Conservation (phyloP, 2,797 vertebrate genomes). For the Columba guinea region DNA sequence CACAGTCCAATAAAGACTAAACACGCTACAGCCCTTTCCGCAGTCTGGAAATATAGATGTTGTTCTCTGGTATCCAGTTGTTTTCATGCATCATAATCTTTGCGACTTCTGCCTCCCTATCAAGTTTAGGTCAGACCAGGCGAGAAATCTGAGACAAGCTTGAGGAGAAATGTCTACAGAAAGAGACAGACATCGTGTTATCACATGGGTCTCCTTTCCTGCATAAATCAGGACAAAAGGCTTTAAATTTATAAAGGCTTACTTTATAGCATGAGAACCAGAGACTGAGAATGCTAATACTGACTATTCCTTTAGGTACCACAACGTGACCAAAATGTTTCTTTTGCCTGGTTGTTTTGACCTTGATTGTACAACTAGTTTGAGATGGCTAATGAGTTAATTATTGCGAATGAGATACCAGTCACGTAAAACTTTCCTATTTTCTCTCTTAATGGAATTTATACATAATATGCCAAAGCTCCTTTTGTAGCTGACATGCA, state of each 20-base stretch:
- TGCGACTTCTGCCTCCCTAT: not conserved
- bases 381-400: slow-evolving; percentile 52
- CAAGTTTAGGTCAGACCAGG: not conserved
- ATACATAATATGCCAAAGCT: slow-evolving; percentile 49
- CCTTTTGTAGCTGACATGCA: slow-evolving; percentile 42
- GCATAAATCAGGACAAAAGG: not conserved
- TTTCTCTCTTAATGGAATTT: slow-evolving; percentile 60
- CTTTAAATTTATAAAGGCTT: not conserved
- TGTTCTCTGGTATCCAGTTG: not conserved
- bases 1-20: not conserved
- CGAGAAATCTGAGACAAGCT: not conserved
- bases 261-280: not conserved
- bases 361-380: not conserved
- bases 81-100: not conserved
- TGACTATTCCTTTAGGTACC: not conserved
- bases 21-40: not conserved
- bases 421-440: slow-evolving; percentile 57
- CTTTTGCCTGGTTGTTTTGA: not conserved
- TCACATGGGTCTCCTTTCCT: not conserved
- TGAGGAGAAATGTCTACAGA: not conserved
- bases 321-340: not conserved
- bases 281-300: not conserved
- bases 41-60: not conserved
- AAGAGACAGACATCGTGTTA: fast-evolving
- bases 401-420: slow-evolving; percentile 39